Percentiles rank a stretch among this genome's conserved stretches.
Conservation (phyloP, 2,797 vertebrate species). For the Serranus cabrilla region DNA sequence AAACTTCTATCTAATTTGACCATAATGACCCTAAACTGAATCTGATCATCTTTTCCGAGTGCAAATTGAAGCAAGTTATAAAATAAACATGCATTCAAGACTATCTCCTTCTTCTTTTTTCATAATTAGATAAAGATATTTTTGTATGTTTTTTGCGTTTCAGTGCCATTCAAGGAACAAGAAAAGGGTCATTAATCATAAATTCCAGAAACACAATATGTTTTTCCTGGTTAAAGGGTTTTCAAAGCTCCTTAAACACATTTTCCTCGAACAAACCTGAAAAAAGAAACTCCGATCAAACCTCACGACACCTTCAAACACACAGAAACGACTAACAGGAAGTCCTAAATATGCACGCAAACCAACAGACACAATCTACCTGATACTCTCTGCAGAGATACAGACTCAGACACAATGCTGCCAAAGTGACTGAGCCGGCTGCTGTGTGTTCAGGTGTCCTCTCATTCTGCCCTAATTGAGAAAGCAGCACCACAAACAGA, state of each 20-base stretch:
- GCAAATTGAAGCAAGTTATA: background rate
- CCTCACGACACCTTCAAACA: background rate
- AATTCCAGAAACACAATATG: background rate
- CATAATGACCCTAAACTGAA: background rate
- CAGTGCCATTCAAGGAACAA: background rate
- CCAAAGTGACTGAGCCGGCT: conserved; percentile 22
- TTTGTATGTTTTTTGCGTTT: background rate
- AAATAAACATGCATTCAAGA: background rate
- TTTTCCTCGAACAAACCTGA: background rate
- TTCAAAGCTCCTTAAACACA: background rate
- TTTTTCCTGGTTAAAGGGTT: background rate
- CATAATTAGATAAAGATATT: background rate
- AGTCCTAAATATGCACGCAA: background rate
- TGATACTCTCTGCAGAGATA: background rate
- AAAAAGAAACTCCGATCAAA: background rate
- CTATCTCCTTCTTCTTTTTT: background rate
- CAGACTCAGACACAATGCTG: background rate
- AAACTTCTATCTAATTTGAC: too few relatives aligned
- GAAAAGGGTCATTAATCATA: background rate
- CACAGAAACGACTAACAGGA: background rate
- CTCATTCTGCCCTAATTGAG: conserved; percentile 68
- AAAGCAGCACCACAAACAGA: conserved; percentile 67
- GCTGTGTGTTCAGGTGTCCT: conserved; percentile 42
- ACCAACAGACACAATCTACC: background rate
- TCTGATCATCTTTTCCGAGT: background rate